Base-by-base conservation (phyloP, 2,797 vertebrate species). In the Knipowitschia caucasica region DNA sequence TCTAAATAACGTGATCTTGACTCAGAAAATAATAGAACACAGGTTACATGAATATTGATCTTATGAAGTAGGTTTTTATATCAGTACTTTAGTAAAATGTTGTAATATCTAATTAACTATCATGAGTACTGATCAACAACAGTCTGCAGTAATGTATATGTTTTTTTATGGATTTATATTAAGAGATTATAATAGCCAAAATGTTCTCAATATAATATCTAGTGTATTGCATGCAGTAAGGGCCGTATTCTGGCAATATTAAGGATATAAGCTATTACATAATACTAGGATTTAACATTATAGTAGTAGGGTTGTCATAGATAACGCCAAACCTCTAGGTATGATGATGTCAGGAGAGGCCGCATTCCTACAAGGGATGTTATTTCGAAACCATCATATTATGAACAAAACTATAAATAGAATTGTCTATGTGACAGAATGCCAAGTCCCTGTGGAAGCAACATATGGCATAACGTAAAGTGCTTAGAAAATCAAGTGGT, bases 191-290 rank as follows among this genome's bases (percentile, higher is more conserved):
- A 4, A 68, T 54, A 50, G 39, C 33, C 33, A 46, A 27, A 25
- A 50, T 17, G 23, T 38, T 66, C 57, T 54, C 46, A 58, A 30
- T 12, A 39, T 4, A 55, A 52, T 63, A 62, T 56, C 51, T 72
- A 51, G 49, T 70, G 25, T 59, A 2, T 1, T 1, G n/a, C 3
- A 0, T 56, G 39, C 21, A 2, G 29, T 14, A 34, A 34, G 7
- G 58, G 30, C 51, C 69, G 69, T 62, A 64, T 56, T 64, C 52
- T 64, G 63, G 59, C 55, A 36, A 68, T 68, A 65, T 64, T 38
- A 59, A 50, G 36, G 46, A 65, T 63, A 64, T 64, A 67, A 49
- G 9, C 59, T 46, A 65, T 80, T 82, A 73, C 72, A 75, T 78
- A 76, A 81, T 49, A 21, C 27, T 36, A n/a, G 49, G 64, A 73